Evolutionary conservation across 2,888 invertebrate species (phyloP).

Genomic region (Drosophila hamatofila): DNA sequence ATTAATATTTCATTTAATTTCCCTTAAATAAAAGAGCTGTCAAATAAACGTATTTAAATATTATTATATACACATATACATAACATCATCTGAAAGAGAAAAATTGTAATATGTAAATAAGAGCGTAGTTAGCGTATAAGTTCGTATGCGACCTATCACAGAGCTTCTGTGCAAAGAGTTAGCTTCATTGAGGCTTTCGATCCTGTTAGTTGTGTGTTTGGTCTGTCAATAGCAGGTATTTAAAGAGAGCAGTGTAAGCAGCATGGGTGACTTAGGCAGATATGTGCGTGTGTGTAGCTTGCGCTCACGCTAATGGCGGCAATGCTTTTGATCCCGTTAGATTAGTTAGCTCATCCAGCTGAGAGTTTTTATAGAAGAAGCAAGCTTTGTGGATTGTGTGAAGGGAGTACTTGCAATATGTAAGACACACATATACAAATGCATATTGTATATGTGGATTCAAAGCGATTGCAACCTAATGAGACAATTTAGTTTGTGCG

Average conservation of each 20-base stretch:
- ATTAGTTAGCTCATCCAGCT: neutral
- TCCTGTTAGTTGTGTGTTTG: neutral
- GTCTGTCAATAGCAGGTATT: neutral
- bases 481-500: slow-evolving; percentile 4
- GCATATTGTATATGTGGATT: neutral
- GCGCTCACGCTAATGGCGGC: neutral
- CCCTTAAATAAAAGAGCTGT: neutral
- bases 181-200: neutral
- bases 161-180: neutral
- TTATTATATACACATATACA: neutral
- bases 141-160: neutral
- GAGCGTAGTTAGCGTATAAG: neutral
- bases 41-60: no score
- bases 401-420: neutral
- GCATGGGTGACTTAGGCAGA: neutral
- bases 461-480: neutral
- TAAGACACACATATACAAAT: neutral
- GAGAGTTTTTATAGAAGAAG: neutral
- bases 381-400: neutral
- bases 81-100: neutral
- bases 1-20: neutral
- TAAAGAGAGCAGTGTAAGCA: neutral
- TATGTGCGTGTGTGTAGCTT: neutral
- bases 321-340: slow-evolving; percentile 17
- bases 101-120: neutral